Evolutionary conservation across 2,797 vertebrate genomes (phyloP), one percentile per base, ranked within the genome.

Genomic region (Diplodus puntazzo): DNA sequence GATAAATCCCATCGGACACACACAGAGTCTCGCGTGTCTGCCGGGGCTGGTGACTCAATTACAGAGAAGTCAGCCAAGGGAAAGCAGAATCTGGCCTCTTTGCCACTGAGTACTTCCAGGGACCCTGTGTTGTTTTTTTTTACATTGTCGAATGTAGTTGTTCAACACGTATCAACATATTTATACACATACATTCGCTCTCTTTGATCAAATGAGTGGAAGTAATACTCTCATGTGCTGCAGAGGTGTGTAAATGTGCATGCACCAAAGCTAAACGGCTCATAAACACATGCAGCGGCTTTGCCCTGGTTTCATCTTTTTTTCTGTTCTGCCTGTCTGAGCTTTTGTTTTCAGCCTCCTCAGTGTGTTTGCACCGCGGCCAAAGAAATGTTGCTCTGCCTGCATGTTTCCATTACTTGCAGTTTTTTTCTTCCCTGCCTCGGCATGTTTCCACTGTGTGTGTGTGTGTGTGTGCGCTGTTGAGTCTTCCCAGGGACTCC

Each of bases 131-230:
- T 68, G 9, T 67, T 66, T 54, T 57, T 11, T 67, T 66, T 58
- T 58, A 17, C 34, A 13, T 48, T 75, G 46, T 49, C 1, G 5
- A 17, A 34, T 49, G 12, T 10, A 46, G 39, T 20, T 17, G 0
- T 42, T 7, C 27, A 4, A 6, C 13, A 11, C 21, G 11, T 27
- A 39, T 13, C 25, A 23, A 30, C 23, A 52, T 25, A 43, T 20
- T 16, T 2, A n/a, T 1, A 52, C 46, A 50, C 42, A 62, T 34
- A 45, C 46, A 55, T 53, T 34, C 21, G 16, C 67, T 54, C 71
- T 34, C 21, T 74, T 53, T 81, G 77, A 64, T 69, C 23, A 55
- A 61, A 63, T 42, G 63, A 70, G 79, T 66, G 48, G 42, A 81
- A 77, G 52, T 75, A 66, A 79, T 69, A 12, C 39, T 70, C 39